A percentile compares a stretch with the other conserved stretches of the same genome.
Conservation (phyloP, 1,140 invertebrate genomes). For the Drosophila pectinifera region DNA sequence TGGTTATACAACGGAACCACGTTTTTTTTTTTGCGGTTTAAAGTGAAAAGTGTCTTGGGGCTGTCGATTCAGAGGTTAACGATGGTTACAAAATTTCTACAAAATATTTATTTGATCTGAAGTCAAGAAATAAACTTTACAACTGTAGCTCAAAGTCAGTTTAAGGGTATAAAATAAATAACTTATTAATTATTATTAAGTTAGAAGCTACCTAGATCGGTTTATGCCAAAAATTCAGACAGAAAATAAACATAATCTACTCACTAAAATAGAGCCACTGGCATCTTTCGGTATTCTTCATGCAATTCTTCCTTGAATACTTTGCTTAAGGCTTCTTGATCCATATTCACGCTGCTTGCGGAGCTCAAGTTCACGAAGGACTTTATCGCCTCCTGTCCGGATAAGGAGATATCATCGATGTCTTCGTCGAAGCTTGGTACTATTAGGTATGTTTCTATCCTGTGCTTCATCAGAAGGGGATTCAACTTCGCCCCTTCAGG, state of each 20-base stretch:
- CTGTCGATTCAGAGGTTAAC: background rate
- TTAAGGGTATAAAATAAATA: too few relatives aligned
- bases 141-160: too few relatives aligned
- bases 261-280: slow-evolving; percentile 69
- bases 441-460: slow-evolving; percentile 90
- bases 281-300: slow-evolving; percentile 74
- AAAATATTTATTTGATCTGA: background rate
- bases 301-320: slow-evolving; percentile 9
- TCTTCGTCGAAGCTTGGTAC: too few relatives aligned
- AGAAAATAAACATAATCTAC: background rate
- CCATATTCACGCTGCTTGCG: too few relatives aligned
- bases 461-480: slow-evolving; percentile 88
- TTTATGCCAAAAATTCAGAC: too few relatives aligned
- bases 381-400: slow-evolving; percentile 30
- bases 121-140: too few relatives aligned
- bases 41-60: background rate
- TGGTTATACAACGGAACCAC: slow-evolving; percentile 25
- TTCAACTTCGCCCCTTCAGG: slow-evolving; percentile 88
- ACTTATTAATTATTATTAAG: too few relatives aligned
- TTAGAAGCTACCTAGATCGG: too few relatives aligned
- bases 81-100: background rate
- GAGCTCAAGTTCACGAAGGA: background rate
- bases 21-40: too few relatives aligned
- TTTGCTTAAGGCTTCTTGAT: too few relatives aligned
- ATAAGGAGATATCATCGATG: slow-evolving; percentile 17